Base-by-base conservation (phyloP, 2,888 invertebrate genomes). In the Lithophane semibrunnea region DNA sequence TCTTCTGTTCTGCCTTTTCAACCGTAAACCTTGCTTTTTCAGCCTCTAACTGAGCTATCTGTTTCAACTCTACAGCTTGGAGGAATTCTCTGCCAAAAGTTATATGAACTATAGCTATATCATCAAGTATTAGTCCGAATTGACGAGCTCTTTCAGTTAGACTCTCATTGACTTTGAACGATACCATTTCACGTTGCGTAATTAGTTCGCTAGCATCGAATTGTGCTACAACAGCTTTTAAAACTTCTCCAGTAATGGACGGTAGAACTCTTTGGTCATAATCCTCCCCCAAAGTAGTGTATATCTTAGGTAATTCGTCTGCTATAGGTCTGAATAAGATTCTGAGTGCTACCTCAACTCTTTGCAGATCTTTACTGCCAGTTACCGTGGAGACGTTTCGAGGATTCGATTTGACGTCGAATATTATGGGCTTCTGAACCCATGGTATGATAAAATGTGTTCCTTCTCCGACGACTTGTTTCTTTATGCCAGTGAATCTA, bases 1-100 rank as follows among this genome's bases (percentile, higher is more conserved):
- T 99, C 91, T 98, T 98, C 94, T 99, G 99, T 94, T 99, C 99
- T 12, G 99, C 99, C 96, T 99, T 99, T 94, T 99, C 99, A 75
- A 99, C 99, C 81, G 99, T 97, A 94, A 99, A 99, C 88, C 99
- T 97, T 3, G 99, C 99, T 91, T 99, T 98, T 93, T 99, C 99
- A 0, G 99, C 99, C 78, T 99, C 99, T 93, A 99, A 99, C 92
- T 99, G 99, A 0, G 99, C 99, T 0, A 99, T 99, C 95, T 99
- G 99, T 94, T 99, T 99, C 97, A 99, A 97, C 96, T 99, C 99
- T 54, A 99, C 99, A 81, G 99, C 99, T 89, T 98, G 98, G 0
- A 99, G 99, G 94, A 99, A 99, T 94, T 99, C 99, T 91, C 98
- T 98, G 0, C 88, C 89, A 29, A 88, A 88, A 0, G 75, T 75